phyloP scores from a whole-genome alignment of 2,113 vertebrate genomes.

The Perca fluviatilis region DNA sequence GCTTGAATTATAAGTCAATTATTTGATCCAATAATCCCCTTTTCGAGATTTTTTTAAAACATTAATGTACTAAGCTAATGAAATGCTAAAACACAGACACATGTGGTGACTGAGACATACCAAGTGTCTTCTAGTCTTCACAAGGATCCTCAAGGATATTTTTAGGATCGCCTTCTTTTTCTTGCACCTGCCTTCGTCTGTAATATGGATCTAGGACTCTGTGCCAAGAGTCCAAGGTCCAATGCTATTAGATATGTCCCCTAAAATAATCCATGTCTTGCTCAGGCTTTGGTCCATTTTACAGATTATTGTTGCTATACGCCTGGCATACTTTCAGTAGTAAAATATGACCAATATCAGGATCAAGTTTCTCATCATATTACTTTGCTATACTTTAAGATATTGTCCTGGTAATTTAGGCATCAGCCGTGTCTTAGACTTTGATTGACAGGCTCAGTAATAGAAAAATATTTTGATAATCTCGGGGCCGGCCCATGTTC shows the following conservation, averaged over 20 bases:
- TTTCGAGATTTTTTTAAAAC: background rate
- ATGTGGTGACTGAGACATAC: conserved; percentile 46
- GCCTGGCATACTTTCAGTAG: background rate
- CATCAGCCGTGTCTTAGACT: background rate
- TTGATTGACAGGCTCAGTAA: conserved; percentile 33
- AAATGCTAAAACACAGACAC: conserved; percentile 2
- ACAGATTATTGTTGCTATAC: conserved; percentile 59
- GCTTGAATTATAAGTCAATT: background rate
- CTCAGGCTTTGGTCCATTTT: conserved; percentile 56
- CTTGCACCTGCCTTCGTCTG: conserved; percentile 90
- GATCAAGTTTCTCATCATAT: background rate
- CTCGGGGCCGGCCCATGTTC: background rate
- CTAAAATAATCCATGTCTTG: conserved; percentile 85
- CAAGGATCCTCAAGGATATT: conserved; percentile 87
- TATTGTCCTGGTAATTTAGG: background rate
- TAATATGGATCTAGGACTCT: conserved; percentile 86
- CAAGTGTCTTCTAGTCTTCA: conserved; percentile 64
- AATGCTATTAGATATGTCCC: conserved; percentile 83
- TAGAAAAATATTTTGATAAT: conserved; percentile 52
- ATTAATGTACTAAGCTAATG: background rate
- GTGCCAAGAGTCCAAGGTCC: conserved; percentile 83
- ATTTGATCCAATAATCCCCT: background rate
- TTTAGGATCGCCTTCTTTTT: conserved; percentile 87
- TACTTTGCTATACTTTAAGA: background rate
- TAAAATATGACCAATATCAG: background rate